Evolutionary conservation across 2,797 vertebrate species (phyloP).

Genomic region (Pseudotriccus pelzelni): DNA sequence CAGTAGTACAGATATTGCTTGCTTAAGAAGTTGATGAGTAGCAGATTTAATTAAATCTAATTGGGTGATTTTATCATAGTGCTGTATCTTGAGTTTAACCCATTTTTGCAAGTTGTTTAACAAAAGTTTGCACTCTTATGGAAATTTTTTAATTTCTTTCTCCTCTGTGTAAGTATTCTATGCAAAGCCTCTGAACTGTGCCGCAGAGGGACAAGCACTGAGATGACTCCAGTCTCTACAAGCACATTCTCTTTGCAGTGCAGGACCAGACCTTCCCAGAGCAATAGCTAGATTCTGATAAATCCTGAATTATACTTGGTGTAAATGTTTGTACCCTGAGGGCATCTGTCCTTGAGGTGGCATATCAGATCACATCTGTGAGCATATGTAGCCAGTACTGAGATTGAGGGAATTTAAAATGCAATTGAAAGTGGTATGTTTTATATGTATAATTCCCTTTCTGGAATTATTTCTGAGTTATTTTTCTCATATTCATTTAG

Average conservation of each 20-base stretch:
- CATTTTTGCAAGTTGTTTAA: background rate
- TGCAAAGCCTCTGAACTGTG: background rate
- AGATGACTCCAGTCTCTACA: background rate
- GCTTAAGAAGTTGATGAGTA: background rate
- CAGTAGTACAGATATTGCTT: background rate
- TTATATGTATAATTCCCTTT: background rate
- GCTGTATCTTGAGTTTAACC: background rate
- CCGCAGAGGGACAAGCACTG: background rate
- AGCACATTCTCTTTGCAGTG: background rate
- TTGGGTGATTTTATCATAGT: background rate
- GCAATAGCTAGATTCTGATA: background rate
- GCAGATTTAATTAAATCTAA: background rate
- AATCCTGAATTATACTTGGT: background rate
- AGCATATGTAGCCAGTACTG: background rate
- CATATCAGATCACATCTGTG: background rate
- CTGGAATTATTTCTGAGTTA: background rate
- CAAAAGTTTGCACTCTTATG: accelerated
- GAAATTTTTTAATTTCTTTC: background rate
- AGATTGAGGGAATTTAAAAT: background rate
- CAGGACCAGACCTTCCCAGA: background rate
- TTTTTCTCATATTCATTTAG: slow-evolving; percentile 24
- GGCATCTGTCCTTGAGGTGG: background rate
- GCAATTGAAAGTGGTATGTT: background rate
- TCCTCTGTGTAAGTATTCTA: accelerated
- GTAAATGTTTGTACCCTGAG: background rate